These are phyloP conservation scores for Tuta absoluta DNA, from an alignment of 2,888 invertebrate genomes.

Conservation along the genomic window DNA sequence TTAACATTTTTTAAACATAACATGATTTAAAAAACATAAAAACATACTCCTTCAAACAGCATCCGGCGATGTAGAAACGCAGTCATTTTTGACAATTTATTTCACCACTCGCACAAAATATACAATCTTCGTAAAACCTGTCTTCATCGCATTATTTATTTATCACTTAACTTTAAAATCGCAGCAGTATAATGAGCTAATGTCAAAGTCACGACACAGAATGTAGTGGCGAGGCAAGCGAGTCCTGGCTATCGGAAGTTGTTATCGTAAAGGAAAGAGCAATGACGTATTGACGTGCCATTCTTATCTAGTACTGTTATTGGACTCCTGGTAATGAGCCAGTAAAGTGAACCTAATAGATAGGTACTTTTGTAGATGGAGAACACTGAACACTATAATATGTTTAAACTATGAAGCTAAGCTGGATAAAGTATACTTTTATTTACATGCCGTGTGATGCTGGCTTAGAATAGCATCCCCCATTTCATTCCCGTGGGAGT, in stretches of 20 bases:
- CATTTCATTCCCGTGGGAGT: too few species aligned
- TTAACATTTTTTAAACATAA: too few species aligned
- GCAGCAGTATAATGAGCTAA: background rate
- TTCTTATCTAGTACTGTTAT: background rate
- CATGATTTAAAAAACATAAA: too few species aligned
- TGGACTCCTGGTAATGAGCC: background rate
- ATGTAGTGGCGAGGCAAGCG: background rate
- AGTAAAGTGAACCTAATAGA: background rate
- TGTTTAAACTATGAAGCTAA: too few species aligned
- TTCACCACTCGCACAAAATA: too few species aligned
- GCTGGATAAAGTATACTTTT: too few species aligned
- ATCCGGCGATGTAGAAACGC: slow-evolving; percentile 51
- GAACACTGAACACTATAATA: too few species aligned
- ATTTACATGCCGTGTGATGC: too few species aligned
- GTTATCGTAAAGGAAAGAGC: slow-evolving; percentile 6
- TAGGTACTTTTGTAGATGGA: background rate
- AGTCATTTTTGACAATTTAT: slow-evolving; percentile 43
- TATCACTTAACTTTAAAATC: slow-evolving; percentile 2
- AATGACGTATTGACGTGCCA: slow-evolving; percentile 4
- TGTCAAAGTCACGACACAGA: background rate
- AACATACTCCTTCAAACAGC: slow-evolving; percentile 44
- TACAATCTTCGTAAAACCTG: too few species aligned
- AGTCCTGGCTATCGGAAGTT: background rate
- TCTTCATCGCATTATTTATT: too few species aligned
- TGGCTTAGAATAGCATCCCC: too few species aligned